phyloP scores from a whole-genome alignment of 2,113 vertebrate species.

The Crotalus horridus region DNA sequence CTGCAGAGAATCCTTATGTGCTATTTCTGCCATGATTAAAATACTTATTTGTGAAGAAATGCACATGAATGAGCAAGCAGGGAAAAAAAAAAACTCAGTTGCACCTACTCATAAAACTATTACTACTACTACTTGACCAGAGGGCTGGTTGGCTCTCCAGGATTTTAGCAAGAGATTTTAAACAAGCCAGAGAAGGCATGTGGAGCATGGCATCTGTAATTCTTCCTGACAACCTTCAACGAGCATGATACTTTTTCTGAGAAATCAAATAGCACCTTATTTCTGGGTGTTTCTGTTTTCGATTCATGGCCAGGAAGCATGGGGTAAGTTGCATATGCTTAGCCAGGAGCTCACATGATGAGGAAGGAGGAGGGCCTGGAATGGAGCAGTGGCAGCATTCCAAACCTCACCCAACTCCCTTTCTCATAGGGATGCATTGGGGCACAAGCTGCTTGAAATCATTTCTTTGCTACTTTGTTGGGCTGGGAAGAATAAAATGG shows the following conservation, averaged over 20 bases:
- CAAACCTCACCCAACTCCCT: neutral
- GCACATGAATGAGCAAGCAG: neutral
- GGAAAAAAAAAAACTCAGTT: neutral
- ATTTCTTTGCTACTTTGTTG: neutral
- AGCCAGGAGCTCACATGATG: neutral
- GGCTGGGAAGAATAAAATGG: neutral
- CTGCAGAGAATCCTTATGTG: neutral
- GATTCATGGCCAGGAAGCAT: neutral
- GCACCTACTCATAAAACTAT: neutral
- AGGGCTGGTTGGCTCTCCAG: neutral
- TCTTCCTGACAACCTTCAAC: neutral
- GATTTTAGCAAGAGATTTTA: neutral
- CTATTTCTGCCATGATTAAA: neutral
- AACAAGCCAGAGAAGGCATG: neutral
- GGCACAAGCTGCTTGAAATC: neutral
- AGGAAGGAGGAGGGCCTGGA: neutral
- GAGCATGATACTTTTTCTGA: neutral
- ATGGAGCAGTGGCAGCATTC: neutral
- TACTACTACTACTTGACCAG: neutral
- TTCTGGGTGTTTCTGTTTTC: neutral
- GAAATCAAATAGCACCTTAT: neutral
- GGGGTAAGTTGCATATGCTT: neutral
- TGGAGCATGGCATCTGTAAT: neutral
- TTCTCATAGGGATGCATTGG: neutral
- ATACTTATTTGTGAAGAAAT: neutral